phyloP scores from a whole-genome alignment of 2,797 vertebrate genomes.

The Knipowitschia caucasica region DNA sequence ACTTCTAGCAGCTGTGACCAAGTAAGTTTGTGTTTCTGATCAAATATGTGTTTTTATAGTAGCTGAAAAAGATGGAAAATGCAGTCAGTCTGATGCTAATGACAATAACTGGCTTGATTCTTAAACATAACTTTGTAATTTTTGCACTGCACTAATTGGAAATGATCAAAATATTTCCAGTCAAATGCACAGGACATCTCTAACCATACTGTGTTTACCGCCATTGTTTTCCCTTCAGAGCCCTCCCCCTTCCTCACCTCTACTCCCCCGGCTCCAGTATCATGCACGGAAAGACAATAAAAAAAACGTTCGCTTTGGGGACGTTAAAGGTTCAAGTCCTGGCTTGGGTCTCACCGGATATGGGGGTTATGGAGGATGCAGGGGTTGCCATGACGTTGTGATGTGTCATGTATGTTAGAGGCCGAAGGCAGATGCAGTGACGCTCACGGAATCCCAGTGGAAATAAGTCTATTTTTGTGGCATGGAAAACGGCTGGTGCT shows the following conservation, averaged over 20 bases:
- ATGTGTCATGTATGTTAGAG: slow-evolving; percentile 10
- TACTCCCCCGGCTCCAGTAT: slow-evolving; percentile 15
- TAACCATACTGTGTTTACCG: slow-evolving; percentile 15
- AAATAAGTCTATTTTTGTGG: slow-evolving; percentile 46
- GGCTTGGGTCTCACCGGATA: slow-evolving; percentile 21
- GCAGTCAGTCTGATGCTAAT: neutral
- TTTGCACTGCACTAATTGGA: no score
- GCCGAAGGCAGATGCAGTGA: neutral
- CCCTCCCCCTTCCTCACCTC: slow-evolving; percentile 1
- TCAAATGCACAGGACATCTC: neutral
- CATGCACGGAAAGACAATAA: slow-evolving; percentile 21
- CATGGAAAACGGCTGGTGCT: slow-evolving; percentile 31
- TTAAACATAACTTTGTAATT: no score
- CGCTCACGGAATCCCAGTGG: slow-evolving; percentile 27
- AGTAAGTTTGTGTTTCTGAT: no score
- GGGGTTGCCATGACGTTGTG: slow-evolving; percentile 37
- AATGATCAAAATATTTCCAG: no score
- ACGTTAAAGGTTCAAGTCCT: slow-evolving; percentile 23
- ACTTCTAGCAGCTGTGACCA: no score
- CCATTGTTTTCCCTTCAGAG: slow-evolving; percentile 32
- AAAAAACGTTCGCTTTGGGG: slow-evolving; percentile 16
- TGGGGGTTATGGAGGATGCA: slow-evolving; percentile 11
- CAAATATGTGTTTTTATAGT: no score
- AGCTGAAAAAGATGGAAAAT: neutral
- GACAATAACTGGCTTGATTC: no score